Evolutionary conservation across 2,797 vertebrate species (phyloP), one percentile per base, ranked within the genome.

Genomic region (Syngnathus rostellatus): DNA sequence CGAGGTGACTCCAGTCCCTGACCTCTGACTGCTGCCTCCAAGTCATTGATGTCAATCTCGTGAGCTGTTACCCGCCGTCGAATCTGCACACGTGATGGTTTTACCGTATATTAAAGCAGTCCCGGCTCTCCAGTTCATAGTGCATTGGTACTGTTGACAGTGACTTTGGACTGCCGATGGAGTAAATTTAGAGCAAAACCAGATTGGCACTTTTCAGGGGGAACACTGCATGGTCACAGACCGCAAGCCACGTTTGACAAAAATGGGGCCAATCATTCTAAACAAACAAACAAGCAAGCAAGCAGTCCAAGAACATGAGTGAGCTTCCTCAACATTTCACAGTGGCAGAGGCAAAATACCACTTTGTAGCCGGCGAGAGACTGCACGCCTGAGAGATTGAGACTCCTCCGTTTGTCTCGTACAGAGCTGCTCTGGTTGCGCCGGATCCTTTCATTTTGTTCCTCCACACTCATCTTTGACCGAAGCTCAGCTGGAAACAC

Each of bases 391-490:
- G 92, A 90, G 1, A 96, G 92, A 86, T 97, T 95, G 39, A 98
- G 89, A 80, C 95, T 97, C 63, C 94, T 89, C 53, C 95, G 89
- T 81, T 97, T 98, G 71, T 96, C 94, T 83, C 92, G 92, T 81
- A 95, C 82, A 2, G 95, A 97, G 77, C 90, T 92, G 25, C 92
- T 95, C 88, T 96, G 94, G 86, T 96, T 93, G 2, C 95, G 88
- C 40, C 93, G 92, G 85, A 98, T 93, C 64, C 96, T 92, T 76
- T 95, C 94, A 0, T 94, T 93, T 85, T 98, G 96, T 84, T 97
- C 96, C 82, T 98, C 93, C 54, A 96, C 88, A 0, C 92, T 98
- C 96, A 98, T 98, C 87, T 97, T 98, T 25, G 90, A 92, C 85
- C 95, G 97, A 2, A 89, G 77, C 64, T 98, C 96, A 0, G 86